Percentiles rank a stretch among this genome's conserved stretches.
These are phyloP conservation scores for Gila robusta DNA, from an alignment of 2,797 vertebrate species.

Conservation along the genomic window DNA sequence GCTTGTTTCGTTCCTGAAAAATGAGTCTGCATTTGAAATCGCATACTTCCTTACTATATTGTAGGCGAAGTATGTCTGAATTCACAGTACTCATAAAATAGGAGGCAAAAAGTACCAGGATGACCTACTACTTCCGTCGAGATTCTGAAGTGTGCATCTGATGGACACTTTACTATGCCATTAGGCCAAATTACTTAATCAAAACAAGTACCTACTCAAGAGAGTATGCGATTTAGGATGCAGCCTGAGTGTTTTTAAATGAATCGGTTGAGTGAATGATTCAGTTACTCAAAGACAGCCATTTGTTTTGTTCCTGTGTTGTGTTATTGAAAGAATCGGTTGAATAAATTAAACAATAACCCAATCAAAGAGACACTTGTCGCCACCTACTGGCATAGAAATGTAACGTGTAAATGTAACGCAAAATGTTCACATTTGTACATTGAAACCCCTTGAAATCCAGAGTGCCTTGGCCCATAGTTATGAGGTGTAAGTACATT, in stretches of 20 bases:
- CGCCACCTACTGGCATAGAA: no score
- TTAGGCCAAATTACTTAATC: neutral
- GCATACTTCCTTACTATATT: neutral
- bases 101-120: neutral
- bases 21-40: neutral
- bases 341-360: neutral
- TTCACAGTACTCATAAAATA: neutral
- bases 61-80: neutral
- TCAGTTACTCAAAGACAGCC: neutral
- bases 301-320: neutral
- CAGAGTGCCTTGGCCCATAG: neutral
- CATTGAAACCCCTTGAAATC: neutral
- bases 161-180: neutral
- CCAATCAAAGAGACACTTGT: neutral
- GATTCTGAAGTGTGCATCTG: neutral
- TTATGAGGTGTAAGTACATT: neutral
- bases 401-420: neutral
- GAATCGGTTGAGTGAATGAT: neutral
- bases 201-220: neutral
- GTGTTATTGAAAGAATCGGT: neutral
- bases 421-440: neutral
- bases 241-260: neutral
- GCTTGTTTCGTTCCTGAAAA: neutral
- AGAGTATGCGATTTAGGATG: neutral
- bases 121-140: neutral